Percentiles rank a stretch among this genome's conserved stretches.
Evolutionary conservation across 2,888 invertebrate genomes (phyloP).

Genomic region (Ormyrus pomaceus): DNA sequence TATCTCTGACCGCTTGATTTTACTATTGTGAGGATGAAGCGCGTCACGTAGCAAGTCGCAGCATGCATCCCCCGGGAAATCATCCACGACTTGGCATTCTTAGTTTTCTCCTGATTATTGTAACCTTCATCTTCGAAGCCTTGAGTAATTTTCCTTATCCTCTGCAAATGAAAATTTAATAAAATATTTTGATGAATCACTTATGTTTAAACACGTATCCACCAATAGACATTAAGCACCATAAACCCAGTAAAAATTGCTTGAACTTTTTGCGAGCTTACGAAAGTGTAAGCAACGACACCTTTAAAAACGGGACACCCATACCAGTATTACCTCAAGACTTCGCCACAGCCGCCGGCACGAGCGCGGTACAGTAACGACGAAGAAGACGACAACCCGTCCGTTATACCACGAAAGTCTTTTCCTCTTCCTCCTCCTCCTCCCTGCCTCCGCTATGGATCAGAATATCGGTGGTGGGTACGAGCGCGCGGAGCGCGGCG

Average conservation of each 20-base stretch:
- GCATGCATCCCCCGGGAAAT: slow-evolving; percentile 33
- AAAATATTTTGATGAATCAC: no score
- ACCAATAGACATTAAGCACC: no score
- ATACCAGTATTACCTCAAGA: background rate
- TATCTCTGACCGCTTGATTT: slow-evolving; percentile 19
- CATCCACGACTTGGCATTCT: slow-evolving; percentile 18
- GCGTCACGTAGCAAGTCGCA: slow-evolving; percentile 28
- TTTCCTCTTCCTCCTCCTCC: background rate
- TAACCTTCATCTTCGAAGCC: background rate
- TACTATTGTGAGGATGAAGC: slow-evolving; percentile 2
- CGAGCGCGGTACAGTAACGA: background rate
- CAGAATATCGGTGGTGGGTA: slow-evolving; percentile 35
- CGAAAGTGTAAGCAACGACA: background rate
- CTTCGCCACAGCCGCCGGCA: background rate
- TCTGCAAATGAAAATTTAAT: no score
- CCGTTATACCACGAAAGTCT: background rate
- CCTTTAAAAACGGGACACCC: background rate
- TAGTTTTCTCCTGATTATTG: slow-evolving; percentile 37
- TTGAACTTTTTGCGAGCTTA: no score
- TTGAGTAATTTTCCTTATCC: no score
- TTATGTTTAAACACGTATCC: no score
- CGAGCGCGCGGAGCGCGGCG: slow-evolving; percentile 26
- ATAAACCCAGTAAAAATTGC: no score
- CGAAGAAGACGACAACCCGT: background rate
- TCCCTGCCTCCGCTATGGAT: background rate